Conservation (phyloP, 1,140 invertebrate genomes). For the Anadara kagoshimensis region DNA sequence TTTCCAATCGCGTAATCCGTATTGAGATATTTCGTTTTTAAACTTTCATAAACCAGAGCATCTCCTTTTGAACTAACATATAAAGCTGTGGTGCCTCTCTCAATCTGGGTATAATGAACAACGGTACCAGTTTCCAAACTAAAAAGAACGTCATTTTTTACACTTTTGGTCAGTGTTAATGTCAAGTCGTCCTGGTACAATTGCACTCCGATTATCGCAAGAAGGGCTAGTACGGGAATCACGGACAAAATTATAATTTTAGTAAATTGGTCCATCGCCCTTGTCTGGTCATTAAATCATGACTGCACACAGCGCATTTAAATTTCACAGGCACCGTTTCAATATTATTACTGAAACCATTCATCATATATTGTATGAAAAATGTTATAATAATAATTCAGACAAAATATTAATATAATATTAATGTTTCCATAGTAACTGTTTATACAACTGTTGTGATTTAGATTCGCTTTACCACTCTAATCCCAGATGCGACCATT, state of each 20-base stretch:
- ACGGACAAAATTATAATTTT: neutral
- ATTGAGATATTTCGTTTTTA: constrained; percentile 10
- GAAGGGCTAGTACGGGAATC: neutral
- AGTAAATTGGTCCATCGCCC: constrained; percentile 8
- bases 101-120: constrained; percentile 54
- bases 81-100: constrained; percentile 50
- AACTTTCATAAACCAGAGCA: neutral
- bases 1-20: constrained; percentile 25
- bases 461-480: too few relatives aligned
- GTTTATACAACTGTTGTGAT: too few relatives aligned
- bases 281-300: neutral
- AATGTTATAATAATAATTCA: too few relatives aligned
- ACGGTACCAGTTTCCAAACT: constrained; percentile 49
- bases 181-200: neutral
- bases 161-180: neutral
- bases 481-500: too few relatives aligned
- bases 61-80: constrained; percentile 46
- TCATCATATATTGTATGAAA: too few relatives aligned
- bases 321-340: too few relatives aligned
- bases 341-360: too few relatives aligned
- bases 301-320: neutral
- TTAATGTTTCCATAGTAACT: too few relatives aligned
- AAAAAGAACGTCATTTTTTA: neutral
- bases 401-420: too few relatives aligned
- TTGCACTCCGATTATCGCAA: neutral